phyloP scores from a whole-genome alignment of 1,140 invertebrate genomes.

The Platyscapa corneri region DNA sequence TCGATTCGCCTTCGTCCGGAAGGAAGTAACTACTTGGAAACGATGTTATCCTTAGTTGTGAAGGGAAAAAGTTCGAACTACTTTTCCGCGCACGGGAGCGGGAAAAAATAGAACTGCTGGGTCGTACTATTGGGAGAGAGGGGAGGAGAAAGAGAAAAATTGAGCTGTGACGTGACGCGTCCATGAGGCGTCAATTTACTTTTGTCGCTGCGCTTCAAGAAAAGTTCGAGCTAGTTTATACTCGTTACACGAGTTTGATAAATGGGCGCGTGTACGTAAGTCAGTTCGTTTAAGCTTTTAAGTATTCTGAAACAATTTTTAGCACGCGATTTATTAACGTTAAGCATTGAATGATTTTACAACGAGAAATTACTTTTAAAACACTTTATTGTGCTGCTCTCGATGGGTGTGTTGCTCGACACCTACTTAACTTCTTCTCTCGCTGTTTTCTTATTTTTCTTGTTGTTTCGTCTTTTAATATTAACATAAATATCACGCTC shows the following conservation, averaged over 20 bases:
- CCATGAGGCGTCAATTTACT: conserved; percentile 9
- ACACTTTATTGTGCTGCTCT: too few relatives aligned
- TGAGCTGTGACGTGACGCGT: background rate
- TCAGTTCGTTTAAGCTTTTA: background rate
- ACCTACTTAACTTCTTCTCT: too few relatives aligned
- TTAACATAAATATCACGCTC: too few relatives aligned
- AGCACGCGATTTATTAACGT: background rate
- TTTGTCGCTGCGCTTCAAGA: background rate
- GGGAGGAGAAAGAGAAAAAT: background rate
- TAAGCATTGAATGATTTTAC: background rate
- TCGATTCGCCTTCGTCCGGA: background rate
- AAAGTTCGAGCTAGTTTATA: background rate
- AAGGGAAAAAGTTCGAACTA: conserved; percentile 57
- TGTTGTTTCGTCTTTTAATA: too few relatives aligned
- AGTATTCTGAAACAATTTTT: background rate
- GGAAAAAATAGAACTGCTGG: background rate
- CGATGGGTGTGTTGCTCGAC: too few relatives aligned
- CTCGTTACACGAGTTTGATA: too few relatives aligned
- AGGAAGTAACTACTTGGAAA: conserved; percentile 38
- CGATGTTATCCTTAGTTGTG: conserved; percentile 43
- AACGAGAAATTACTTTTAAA: too few relatives aligned
- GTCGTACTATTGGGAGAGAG: too few relatives aligned
- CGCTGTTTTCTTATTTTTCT: too few relatives aligned
- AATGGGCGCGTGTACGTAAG: background rate
- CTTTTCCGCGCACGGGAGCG: background rate